Evolutionary conservation across 2,113 vertebrate genomes (phyloP).

Genomic region (Glaucomys volans): DNA sequence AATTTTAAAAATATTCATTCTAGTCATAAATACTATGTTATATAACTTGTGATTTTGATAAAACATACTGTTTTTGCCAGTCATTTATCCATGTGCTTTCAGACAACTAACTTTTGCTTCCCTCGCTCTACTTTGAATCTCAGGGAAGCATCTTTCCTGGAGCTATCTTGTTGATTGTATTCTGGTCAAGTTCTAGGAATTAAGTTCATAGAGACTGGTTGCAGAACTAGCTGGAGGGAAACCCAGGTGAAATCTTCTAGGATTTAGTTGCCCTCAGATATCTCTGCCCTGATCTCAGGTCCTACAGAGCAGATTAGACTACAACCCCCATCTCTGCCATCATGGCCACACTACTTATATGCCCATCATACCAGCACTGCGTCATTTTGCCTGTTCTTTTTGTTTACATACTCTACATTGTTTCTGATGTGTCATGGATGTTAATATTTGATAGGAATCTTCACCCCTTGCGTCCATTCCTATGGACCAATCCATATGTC

Average conservation of each 20-base stretch:
- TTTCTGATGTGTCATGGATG: not conserved
- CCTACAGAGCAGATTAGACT: not conserved
- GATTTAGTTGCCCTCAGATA: not conserved
- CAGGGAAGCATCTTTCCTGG: not conserved
- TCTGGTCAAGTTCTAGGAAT: not conserved
- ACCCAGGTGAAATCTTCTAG: not conserved
- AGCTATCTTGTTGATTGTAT: not conserved
- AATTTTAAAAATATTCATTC: not conserved
- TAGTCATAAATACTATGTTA: not conserved
- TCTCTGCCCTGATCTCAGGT: not conserved
- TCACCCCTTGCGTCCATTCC: not conserved
- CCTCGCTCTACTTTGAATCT: not conserved
- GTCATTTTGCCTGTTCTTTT: not conserved
- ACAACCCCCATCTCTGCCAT: not conserved
- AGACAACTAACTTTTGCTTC: not conserved
- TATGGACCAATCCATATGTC: not conserved
- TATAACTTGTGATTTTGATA: no score
- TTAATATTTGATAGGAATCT: not conserved
- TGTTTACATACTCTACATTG: not conserved
- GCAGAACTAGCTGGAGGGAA: not conserved
- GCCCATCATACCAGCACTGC: not conserved
- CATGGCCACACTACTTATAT: no score
- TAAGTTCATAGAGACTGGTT: not conserved
- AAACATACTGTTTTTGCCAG: not conserved
- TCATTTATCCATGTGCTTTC: not conserved